Conservation (phyloP, 2,113 vertebrate species). For the Anoura caudifer region DNA sequence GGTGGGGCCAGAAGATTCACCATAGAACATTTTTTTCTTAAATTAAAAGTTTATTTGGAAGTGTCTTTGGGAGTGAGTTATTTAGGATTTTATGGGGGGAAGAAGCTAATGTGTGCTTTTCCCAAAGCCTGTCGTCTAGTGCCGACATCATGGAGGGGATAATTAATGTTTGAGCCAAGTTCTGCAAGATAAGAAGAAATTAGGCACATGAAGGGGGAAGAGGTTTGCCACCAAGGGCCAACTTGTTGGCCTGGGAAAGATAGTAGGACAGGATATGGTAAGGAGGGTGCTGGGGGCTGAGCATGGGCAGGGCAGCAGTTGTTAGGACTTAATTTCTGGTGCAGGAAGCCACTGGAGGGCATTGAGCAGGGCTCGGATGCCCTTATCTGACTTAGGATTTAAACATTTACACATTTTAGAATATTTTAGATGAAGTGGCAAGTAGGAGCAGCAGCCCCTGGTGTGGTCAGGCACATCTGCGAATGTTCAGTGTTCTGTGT, state of each 20-base stretch:
- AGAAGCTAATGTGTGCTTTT: neutral
- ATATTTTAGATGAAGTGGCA: neutral
- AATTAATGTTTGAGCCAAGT: neutral
- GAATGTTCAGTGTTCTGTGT: neutral
- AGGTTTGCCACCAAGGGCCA: neutral
- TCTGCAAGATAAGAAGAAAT: neutral
- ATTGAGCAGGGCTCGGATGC: neutral
- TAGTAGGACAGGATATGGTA: neutral
- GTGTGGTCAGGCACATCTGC: neutral
- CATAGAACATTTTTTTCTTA: neutral
- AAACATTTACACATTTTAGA: neutral
- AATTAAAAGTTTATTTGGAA: neutral
- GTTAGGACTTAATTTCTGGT: neutral
- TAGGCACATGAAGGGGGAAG: neutral
- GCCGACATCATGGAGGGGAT: neutral
- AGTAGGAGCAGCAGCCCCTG: neutral
- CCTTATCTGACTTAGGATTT: neutral
- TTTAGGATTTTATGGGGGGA: neutral
- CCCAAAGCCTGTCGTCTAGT: neutral
- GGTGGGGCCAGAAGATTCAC: neutral
- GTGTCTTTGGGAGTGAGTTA: neutral
- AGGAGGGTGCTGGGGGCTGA: accelerated
- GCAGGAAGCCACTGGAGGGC: neutral
- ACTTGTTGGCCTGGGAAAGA: accelerated
- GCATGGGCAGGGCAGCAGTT: too few relatives aligned